Percentiles rank a stretch among this genome's conserved stretches.
Conservation (phyloP, 1,140 invertebrate genomes). For the Drosophila aff. region DNA sequence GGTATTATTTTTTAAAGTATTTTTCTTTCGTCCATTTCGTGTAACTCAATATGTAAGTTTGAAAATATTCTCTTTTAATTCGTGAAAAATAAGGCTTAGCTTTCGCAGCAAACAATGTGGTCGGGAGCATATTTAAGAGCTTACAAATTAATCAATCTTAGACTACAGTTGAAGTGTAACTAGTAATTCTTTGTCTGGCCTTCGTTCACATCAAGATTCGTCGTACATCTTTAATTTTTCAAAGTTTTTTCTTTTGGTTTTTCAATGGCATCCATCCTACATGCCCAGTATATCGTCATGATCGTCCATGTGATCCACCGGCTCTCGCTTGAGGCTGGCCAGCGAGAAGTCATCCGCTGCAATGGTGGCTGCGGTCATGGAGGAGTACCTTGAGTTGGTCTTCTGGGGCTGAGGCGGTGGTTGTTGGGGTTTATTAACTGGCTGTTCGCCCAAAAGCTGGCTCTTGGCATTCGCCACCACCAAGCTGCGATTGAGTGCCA, state of each 20-base stretch:
- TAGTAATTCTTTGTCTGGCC: constrained; percentile 6
- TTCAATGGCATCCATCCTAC: constrained; percentile 13
- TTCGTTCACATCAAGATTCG: constrained; percentile 17
- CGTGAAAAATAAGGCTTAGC: background rate
- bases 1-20: background rate
- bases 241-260: background rate
- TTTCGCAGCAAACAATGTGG: constrained; percentile 9
- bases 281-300: constrained; percentile 54
- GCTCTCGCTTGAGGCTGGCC: constrained; percentile 53
- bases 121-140: background rate
- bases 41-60: background rate
- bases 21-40: background rate
- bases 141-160: background rate
- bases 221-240: background rate
- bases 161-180: background rate
- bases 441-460: background rate
- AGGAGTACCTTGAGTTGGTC: background rate
- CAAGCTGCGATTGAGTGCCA: constrained; percentile 44
- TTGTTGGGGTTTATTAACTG: background rate
- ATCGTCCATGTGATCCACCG: constrained; percentile 49
- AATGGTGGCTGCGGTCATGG: constrained; percentile 58
- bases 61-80: background rate
- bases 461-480: constrained; percentile 59
- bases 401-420: background rate
- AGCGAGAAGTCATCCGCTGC: constrained; percentile 64